These are phyloP conservation scores for Sesia bembeciformis DNA, from an alignment of 2,888 invertebrate species.

Conservation along the genomic window DNA sequence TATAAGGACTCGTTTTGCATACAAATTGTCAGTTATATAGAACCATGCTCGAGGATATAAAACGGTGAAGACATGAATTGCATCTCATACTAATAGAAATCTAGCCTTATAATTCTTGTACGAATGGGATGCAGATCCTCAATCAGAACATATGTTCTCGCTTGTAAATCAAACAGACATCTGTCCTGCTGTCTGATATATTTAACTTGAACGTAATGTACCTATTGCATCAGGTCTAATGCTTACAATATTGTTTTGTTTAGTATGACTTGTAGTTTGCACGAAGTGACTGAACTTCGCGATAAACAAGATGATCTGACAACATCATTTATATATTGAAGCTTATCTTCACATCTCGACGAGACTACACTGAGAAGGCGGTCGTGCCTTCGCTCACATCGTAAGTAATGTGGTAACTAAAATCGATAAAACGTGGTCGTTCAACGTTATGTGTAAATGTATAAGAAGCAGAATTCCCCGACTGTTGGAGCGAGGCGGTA, in stretches of 20 bases:
- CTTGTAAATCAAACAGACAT: no score
- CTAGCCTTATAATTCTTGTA: no score
- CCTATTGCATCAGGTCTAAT: neutral
- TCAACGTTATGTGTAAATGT: conserved; percentile 14
- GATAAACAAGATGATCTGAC: conserved; percentile 19
- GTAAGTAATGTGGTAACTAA: neutral
- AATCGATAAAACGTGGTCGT: neutral
- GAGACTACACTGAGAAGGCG: conserved; percentile 14
- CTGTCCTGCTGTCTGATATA: no score
- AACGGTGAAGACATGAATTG: no score
- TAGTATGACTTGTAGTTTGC: neutral
- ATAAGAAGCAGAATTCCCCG: conserved; percentile 28
- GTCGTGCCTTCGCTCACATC: conserved; percentile 4
- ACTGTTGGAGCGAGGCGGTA: conserved; percentile 31
- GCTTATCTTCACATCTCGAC: conserved; percentile 21
- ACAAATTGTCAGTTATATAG: no score
- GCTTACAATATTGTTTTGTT: neutral
- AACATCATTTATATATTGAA: conserved; percentile 17
- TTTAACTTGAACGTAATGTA: no score
- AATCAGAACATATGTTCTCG: no score
- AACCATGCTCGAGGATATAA: no score
- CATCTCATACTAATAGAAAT: no score
- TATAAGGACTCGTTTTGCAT: no score
- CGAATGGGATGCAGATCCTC: no score
- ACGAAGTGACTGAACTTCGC: conserved; percentile 19